A percentile compares a stretch with the other conserved stretches of the same genome.
These are phyloP conservation scores for Paracyclopina nana DNA, from an alignment of 1,140 invertebrate genomes.

Conservation along the genomic window DNA sequence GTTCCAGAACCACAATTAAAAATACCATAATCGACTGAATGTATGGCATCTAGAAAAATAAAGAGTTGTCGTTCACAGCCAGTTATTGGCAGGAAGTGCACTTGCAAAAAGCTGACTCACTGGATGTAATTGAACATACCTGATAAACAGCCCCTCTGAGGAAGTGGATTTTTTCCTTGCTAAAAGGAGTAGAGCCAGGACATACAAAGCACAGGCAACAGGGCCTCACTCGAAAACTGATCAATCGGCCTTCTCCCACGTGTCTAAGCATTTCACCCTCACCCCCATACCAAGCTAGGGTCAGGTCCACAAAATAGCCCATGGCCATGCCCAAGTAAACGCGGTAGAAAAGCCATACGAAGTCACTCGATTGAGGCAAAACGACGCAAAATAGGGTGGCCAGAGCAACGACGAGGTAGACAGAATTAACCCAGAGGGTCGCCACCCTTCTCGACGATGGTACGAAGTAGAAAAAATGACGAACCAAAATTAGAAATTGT, in stretches of 20 bases:
- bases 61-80: too few relatives aligned
- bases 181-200: neutral
- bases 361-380: slow-evolving; percentile 7
- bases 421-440: slow-evolving; percentile 3
- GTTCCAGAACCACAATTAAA: neutral
- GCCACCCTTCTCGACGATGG: neutral
- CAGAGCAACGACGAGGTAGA: neutral
- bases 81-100: too few relatives aligned
- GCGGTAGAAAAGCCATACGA: slow-evolving; percentile 6
- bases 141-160: neutral
- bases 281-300: slow-evolving; percentile 10
- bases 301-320: slow-evolving; percentile 12
- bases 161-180: neutral
- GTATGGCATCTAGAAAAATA: neutral
- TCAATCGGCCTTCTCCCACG: neutral
- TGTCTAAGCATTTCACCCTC: slow-evolving; percentile 6
- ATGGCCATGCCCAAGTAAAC: slow-evolving; percentile 9
- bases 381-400: neutral
- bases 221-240: slow-evolving; percentile 1
- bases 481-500: neutral
- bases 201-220: neutral
- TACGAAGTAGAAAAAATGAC: neutral
- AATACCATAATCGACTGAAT: neutral
- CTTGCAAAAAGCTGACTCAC: too few relatives aligned
- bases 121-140: too few relatives aligned